A percentile compares a stretch with the other conserved stretches of the same genome.
These are phyloP conservation scores for Lytechinus variegatus DNA, from an alignment of 35 echinoderm and acorn worm genomes.

Conservation along the genomic window DNA sequence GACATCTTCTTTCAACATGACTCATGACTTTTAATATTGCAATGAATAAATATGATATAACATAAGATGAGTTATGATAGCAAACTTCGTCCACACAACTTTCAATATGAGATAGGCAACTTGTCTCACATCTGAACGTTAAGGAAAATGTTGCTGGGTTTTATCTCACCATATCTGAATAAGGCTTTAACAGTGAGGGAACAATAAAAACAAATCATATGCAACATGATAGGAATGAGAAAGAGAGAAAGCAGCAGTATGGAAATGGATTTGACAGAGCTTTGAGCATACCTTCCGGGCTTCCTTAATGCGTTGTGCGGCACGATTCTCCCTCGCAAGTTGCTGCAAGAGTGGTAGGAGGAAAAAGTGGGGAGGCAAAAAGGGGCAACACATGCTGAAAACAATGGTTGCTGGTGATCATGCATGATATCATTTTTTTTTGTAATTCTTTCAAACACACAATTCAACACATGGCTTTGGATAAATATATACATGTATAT, in stretches of 20 bases:
- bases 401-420: conserved; percentile 54
- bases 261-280: conserved; percentile 45
- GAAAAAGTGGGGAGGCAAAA: conserved; percentile 30
- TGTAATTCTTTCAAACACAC: background rate
- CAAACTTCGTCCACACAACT: no score
- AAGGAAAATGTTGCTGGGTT: no score
- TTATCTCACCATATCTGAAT: no score
- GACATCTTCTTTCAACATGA: no score
- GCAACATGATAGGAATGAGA: background rate
- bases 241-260: background rate
- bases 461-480: background rate
- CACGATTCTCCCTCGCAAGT: conserved; percentile 94
- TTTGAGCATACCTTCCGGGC: conserved; percentile 89
- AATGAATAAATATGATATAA: no score
- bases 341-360: conserved; percentile 71
- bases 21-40: no score
- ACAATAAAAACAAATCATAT: conserved; percentile 13
- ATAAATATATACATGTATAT: background rate
- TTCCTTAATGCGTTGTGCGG: conserved; percentile 88
- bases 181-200: no score
- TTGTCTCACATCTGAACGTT: no score
- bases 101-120: no score
- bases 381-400: conserved; percentile 37
- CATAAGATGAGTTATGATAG: no score
- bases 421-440: conserved; percentile 33